Evolutionary conservation across 2,888 invertebrate genomes (phyloP), one percentile per base, ranked within the genome.

Genomic region (Choristoneura rosaceana): DNA sequence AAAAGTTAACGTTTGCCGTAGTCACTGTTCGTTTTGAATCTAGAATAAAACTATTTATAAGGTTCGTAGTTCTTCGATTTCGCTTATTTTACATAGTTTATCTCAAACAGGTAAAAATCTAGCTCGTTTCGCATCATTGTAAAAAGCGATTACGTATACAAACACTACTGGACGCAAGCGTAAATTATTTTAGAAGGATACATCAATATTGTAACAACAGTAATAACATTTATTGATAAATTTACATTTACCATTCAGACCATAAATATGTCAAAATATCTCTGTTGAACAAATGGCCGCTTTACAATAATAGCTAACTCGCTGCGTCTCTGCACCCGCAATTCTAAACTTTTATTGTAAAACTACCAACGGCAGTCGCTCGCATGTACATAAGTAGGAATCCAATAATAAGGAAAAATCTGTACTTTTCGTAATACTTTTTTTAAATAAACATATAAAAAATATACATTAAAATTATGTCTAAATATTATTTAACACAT

Each of bases 381-480:
- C 83, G 85, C 82, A 84, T 82, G 77, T 74, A 25, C 25, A 25
- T 25, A 80, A 43, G 17, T 47, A 63, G 34, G 62, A 14, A 34
- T 66, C 78, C 77, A 82, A 84, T 83, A 83, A 79, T 84, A 84
- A 75, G 77, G 76, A 83, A 84, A 85, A 82, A 82, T 84, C 80
- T 85, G 82, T 85, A 85, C 80, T 82, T 78, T 84, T 84, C 84
- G 86, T 88, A 89, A 91, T 91, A 90, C 87, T 90, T 90, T 84
- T 45, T 81, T 89, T 89, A 91, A 92, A 92, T 90, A 90, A 91
- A 89, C 82, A 89, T 92, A 92, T 91, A 91, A 91, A 70, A 92
- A 92, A 92, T 92, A 91, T 91, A 91, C 88, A 89, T 91, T 90
- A 84, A 85, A 86, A 90, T 88, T 87, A 90, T 88, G 85, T 87